A percentile compares a stretch with the other conserved stretches of the same genome.
Conservation (phyloP, 64 coral and sea anemone genomes). For the Acropora tenuis region DNA sequence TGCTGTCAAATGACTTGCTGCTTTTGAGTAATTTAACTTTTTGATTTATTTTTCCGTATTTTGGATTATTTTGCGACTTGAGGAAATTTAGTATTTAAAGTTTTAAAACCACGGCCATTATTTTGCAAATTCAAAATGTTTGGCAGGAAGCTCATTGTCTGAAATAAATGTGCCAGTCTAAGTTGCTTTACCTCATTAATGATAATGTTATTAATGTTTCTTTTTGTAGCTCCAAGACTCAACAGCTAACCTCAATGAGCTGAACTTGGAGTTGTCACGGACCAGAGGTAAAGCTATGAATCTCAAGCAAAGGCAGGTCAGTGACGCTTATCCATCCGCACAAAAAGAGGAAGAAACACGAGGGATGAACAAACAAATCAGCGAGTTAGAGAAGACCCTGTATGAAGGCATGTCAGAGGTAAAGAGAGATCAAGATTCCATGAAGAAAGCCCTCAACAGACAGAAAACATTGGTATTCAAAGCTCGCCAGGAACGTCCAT, state of each 20-base stretch:
- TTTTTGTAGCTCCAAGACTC: slow-evolving; percentile 90
- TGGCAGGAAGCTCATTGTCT: too few species aligned
- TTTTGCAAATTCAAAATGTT: too few species aligned
- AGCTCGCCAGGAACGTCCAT: slow-evolving; percentile 73
- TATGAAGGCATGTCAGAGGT: slow-evolving; percentile 99
- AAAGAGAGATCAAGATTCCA: slow-evolving; percentile 94
- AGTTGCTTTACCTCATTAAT: background rate
- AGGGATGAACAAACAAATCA: slow-evolving; percentile 81
- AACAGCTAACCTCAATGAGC: slow-evolving; percentile 92
- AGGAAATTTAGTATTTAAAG: too few species aligned
- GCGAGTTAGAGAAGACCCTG: slow-evolving; percentile 91
- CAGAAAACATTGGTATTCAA: slow-evolving; percentile 91
- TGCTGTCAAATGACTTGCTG: background rate
- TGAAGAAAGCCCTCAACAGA: slow-evolving; percentile 97
- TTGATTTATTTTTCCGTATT: background rate
- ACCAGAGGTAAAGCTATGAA: slow-evolving; percentile 94
- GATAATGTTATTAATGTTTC: background rate
- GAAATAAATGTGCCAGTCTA: too few species aligned
- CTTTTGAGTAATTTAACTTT: background rate
- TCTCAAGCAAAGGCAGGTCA: slow-evolving; percentile 80
- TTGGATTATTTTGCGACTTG: too few species aligned
- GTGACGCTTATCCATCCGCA: slow-evolving; percentile 59
- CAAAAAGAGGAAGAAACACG: slow-evolving; percentile 88
- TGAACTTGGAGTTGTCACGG: slow-evolving; percentile 89
- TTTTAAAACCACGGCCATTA: too few species aligned